Conservation (phyloP, 2,888 invertebrate species). For the Dastarcus helophoroides region DNA sequence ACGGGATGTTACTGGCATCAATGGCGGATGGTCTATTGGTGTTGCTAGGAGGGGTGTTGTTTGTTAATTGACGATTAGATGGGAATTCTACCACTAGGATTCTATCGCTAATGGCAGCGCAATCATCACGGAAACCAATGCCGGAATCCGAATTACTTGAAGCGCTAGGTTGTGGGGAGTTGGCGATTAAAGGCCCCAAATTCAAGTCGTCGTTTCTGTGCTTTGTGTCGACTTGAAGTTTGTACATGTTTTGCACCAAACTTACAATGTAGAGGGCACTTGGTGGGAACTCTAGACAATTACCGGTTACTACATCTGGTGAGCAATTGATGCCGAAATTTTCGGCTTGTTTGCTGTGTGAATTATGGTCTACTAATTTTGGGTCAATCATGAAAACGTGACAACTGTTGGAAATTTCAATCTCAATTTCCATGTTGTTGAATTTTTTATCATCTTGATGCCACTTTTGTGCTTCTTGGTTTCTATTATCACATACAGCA, state of each 20-base stretch:
- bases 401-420: slow-evolving; percentile 73
- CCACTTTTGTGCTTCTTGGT: slow-evolving; percentile 19
- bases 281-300: slow-evolving; percentile 82
- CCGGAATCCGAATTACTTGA: slow-evolving; percentile 94
- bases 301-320: slow-evolving; percentile 60
- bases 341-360: slow-evolving; percentile 68
- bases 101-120: slow-evolving; percentile 69
- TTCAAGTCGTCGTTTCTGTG: slow-evolving; percentile 25
- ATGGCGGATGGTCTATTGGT: slow-evolving; percentile 30
- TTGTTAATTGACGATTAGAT: too few relatives aligned
- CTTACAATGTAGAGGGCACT: slow-evolving; percentile 69
- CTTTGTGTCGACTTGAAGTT: slow-evolving; percentile 40
- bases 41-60: too few relatives aligned
- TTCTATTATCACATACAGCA: slow-evolving; percentile 44
- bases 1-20: slow-evolving; percentile 21
- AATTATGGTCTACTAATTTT: slow-evolving; percentile 68
- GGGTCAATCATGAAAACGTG: slow-evolving; percentile 92
- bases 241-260: slow-evolving; percentile 61
- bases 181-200: slow-evolving; percentile 47
- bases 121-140: slow-evolving; percentile 86
- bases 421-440: slow-evolving; percentile 31
- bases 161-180: slow-evolving; percentile 78
- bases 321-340: slow-evolving; percentile 81
- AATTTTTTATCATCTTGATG: slow-evolving; percentile 18
- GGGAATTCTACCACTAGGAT: slow-evolving; percentile 69